Evolutionary conservation across 2,113 vertebrate genomes (phyloP).

Genomic region (Gymnorhina tibicen): DNA sequence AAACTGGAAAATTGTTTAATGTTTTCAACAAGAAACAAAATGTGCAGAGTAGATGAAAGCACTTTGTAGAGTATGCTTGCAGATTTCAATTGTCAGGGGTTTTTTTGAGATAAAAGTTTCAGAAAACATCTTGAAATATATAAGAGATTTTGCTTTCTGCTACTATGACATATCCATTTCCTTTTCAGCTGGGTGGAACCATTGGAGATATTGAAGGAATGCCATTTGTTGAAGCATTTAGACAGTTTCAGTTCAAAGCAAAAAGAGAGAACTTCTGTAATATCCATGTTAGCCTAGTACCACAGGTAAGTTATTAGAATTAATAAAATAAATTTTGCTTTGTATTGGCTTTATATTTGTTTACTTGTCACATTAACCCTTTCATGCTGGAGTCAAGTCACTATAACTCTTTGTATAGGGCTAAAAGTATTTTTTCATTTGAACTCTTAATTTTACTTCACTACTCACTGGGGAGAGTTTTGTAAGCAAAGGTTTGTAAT

Average conservation of each 20-base stretch:
- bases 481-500: background rate
- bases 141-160: background rate
- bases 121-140: background rate
- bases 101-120: background rate
- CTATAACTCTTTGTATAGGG: background rate
- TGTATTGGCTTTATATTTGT: background rate
- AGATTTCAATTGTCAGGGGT: rapidly evolving
- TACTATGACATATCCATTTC: background rate
- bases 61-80: background rate
- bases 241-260: conserved; percentile 82
- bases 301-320: conserved; percentile 67
- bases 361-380: background rate
- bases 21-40: background rate
- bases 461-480: background rate
- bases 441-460: background rate
- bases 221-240: conserved; percentile 82
- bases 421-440: background rate
- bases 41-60: rapidly evolving
- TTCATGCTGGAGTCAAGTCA: background rate
- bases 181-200: conserved; percentile 77
- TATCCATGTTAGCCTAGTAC: conserved; percentile 81
- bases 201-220: conserved; percentile 83
- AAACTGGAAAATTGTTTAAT: background rate
- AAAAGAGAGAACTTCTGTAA: conserved; percentile 80
- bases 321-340: background rate